Evolutionary conservation across 2,888 invertebrate species (phyloP).

Genomic region (Tachina fera): DNA sequence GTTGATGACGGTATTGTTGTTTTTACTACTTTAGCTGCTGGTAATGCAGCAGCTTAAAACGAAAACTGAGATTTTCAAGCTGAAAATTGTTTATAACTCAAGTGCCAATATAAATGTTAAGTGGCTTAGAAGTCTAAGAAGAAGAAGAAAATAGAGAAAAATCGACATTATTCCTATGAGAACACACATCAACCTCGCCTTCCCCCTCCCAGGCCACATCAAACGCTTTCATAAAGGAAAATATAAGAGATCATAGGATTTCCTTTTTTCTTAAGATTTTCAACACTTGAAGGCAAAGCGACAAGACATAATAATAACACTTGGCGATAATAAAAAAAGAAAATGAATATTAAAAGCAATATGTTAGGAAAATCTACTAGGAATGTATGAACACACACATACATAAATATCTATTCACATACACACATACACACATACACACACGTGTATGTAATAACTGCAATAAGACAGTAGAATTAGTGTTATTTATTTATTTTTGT

Average conservation of each 20-base stretch:
- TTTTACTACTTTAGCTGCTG: slow-evolving; percentile 6
- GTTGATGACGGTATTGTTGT: slow-evolving; percentile 3
- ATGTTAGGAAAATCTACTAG: slow-evolving; percentile 33
- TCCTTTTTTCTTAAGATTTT: slow-evolving; percentile 15
- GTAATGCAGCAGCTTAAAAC: slow-evolving; percentile 43
- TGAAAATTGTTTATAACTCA: slow-evolving; percentile 73
- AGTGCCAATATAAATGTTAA: slow-evolving; percentile 82
- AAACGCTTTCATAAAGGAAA: background rate
- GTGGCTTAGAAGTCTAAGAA: slow-evolving; percentile 76
- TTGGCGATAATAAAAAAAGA: slow-evolving; percentile 43
- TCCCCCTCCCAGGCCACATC: background rate
- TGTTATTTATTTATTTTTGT: slow-evolving; percentile 46
- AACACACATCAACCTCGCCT: background rate
- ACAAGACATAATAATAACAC: slow-evolving; percentile 52
- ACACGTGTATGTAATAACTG: slow-evolving; percentile 9
- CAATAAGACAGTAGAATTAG: slow-evolving; percentile 40
- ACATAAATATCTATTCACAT: too few relatives aligned
- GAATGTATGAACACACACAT: background rate
- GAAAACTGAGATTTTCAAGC: slow-evolving; percentile 60
- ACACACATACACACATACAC: background rate
- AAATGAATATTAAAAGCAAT: slow-evolving; percentile 62
- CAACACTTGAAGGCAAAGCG: slow-evolving; percentile 46
- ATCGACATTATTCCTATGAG: slow-evolving; percentile 74
- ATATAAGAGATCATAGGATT: slow-evolving; percentile 44
- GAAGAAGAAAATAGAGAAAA: background rate